phyloP scores from a whole-genome alignment of 1,140 invertebrate genomes.

The Hylyphantes graminicola region DNA sequence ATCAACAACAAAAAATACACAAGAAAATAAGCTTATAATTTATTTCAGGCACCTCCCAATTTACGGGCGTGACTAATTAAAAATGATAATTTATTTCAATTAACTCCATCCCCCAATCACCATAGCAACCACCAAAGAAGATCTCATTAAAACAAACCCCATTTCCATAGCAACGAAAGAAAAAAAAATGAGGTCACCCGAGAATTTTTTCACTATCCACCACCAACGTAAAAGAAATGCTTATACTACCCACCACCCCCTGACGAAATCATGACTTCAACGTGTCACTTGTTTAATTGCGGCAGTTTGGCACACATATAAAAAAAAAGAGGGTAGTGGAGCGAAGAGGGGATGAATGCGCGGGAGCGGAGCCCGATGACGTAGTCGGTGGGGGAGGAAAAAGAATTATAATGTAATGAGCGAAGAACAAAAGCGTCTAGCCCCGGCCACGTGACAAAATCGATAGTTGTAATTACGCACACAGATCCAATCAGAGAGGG shows the following conservation, averaged over 20 bases:
- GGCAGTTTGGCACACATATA: constrained; percentile 34
- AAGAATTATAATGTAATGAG: constrained; percentile 62
- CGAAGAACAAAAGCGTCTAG: constrained; percentile 58
- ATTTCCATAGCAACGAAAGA: constrained; percentile 41
- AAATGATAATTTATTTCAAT: constrained; percentile 59
- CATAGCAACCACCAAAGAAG: constrained; percentile 44
- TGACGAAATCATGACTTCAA: background rate
- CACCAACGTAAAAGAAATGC: constrained; percentile 22
- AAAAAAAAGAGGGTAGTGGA: background rate
- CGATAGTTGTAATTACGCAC: constrained; percentile 61
- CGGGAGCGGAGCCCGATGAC: constrained; percentile 21
- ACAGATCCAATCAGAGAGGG: constrained; percentile 59
- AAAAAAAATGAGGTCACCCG: constrained; percentile 40
- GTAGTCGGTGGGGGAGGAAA: constrained; percentile 36
- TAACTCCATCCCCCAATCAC: constrained; percentile 44
- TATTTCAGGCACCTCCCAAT: constrained; percentile 46
- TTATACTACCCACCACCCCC: constrained; percentile 26
- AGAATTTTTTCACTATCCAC: constrained; percentile 17
- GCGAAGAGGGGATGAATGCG: background rate
- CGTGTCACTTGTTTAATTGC: constrained; percentile 59
- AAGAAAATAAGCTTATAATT: constrained; percentile 29
- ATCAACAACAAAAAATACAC: constrained; percentile 3
- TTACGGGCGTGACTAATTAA: constrained; percentile 56
- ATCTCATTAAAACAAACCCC: constrained; percentile 56
- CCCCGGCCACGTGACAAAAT: constrained; percentile 61